A percentile compares a stretch with the other conserved stretches of the same genome.
Conservation (phyloP, 1,140 invertebrate species). For the Cephus cinctus region DNA sequence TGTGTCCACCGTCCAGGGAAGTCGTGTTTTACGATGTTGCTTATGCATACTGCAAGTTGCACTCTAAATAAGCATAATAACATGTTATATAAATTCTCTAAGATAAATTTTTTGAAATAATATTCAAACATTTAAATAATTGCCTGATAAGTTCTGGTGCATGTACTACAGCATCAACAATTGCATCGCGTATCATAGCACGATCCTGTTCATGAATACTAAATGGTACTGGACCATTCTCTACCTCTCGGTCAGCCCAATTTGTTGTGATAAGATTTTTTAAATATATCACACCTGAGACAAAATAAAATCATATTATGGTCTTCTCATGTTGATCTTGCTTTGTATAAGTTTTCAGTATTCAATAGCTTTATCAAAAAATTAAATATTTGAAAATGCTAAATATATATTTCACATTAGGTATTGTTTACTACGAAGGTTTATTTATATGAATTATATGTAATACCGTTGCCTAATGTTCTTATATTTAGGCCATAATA, state of each 20-base stretch:
- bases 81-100: conserved; percentile 8
- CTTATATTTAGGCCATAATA: no score
- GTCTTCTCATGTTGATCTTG: no score
- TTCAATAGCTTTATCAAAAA: conserved; percentile 4
- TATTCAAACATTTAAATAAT: conserved; percentile 4
- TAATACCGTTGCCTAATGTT: no score
- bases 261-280: conserved; percentile 91
- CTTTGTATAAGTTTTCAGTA: no score
- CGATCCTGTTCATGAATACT: conserved; percentile 95
- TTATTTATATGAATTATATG: no score
- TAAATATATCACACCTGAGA: conserved; percentile 84
- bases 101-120: not conserved
- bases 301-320: no score
- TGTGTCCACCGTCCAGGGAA: conserved; percentile 95
- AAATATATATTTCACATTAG: no score
- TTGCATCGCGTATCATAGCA: conserved; percentile 85
- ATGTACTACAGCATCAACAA: conserved; percentile 94
- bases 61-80: conserved; percentile 60
- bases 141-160: conserved; percentile 85
- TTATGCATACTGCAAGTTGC: conserved; percentile 89
- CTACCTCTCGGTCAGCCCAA: conserved; percentile 87
- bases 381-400: no score
- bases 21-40: conserved; percentile 92
- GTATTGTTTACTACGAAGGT: no score
- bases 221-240: conserved; percentile 76